phyloP scores from a whole-genome alignment of 2,797 vertebrate genomes.

The Lacerta bilineata region DNA sequence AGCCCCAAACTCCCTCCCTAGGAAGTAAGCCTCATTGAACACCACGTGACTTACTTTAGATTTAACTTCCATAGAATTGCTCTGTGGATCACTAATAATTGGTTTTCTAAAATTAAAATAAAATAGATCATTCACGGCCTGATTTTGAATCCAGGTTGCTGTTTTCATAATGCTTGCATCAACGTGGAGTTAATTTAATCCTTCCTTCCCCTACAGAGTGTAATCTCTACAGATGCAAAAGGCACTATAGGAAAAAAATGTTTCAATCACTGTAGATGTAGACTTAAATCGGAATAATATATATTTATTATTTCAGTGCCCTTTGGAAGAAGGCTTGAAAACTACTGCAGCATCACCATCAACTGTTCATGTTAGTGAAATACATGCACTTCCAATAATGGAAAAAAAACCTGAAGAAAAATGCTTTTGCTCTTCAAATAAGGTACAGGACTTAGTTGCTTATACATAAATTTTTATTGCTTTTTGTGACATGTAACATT shows the following conservation, averaged over 20 bases:
- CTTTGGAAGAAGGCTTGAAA: slow-evolving; percentile 76
- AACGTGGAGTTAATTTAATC: not conserved
- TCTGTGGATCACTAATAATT: not conserved
- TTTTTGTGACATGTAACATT: slow-evolving; percentile 15
- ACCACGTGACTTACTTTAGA: not conserved
- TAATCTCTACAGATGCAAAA: not conserved
- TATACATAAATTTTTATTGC: not conserved
- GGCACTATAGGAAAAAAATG: not conserved
- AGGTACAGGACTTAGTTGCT: slow-evolving; percentile 82
- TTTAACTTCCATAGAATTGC: not conserved
- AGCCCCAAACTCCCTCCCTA: not conserved
- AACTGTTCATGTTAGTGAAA: slow-evolving; percentile 79
- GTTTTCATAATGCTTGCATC: slow-evolving; percentile 1
- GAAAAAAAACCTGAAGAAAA: slow-evolving; percentile 77
- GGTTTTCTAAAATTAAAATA: not conserved
- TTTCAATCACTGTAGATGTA: slow-evolving; percentile 7
- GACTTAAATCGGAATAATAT: slow-evolving; percentile 17
- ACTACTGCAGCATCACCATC: slow-evolving; percentile 78
- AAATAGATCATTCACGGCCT: not conserved
- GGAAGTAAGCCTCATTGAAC: not conserved
- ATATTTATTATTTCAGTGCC: slow-evolving; percentile 84
- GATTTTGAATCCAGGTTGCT: slow-evolving; percentile 9
- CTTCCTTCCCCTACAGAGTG: not conserved
- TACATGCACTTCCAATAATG: slow-evolving; percentile 78
- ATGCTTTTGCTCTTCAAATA: slow-evolving; percentile 89